Evolutionary conservation across 2,797 vertebrate species (phyloP), one percentile per base, ranked within the genome.

Genomic region (Protonibea diacanthus): DNA sequence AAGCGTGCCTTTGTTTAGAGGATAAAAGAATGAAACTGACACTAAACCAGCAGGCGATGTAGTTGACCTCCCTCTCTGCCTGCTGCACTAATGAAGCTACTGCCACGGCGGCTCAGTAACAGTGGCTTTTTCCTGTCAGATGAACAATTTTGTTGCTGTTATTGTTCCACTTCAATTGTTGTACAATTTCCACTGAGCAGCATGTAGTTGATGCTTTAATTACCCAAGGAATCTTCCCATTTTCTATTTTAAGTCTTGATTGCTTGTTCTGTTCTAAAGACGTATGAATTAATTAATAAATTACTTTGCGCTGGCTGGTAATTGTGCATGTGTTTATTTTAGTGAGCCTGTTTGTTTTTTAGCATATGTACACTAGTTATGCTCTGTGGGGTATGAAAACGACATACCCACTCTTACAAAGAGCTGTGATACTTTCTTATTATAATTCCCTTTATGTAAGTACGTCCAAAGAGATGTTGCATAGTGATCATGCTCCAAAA

Each of bases 11-110:
- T 85, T 87, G 82, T 91, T 86, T 77, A 29, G 71, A 78, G 44
- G 81, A 88, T 91, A 78, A 86, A 89, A 84, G 74, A 85, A 74
- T 61, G 70, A 83, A 79, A 75, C 44, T 71, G 84, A 89, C 83
- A 81, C 73, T 74, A 67, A 78, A 78, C 83, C 89, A 90, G 84
- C 82, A 78, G 76, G 78, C 61, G 13, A 25, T 66, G 73, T n/a
- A 49, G 70, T 74, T 85, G 85, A 86, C 86, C 85, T 73, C 69
- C 66, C 76, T 71, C 74, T 84, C 75, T 74, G 76, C 52, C 60
- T 38, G 48, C 66, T 60, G 78, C 78, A 63, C 80, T 89, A 90
- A 91, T 88, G 85, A 90, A 84, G 83, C 82, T 38, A 3, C 78
- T 62, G 68, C 68, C 27, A 10, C 79, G 29, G 49, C 55, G 60